Base-by-base conservation (phyloP, 2,888 invertebrate genomes). In the Melinopterus prodromus region DNA sequence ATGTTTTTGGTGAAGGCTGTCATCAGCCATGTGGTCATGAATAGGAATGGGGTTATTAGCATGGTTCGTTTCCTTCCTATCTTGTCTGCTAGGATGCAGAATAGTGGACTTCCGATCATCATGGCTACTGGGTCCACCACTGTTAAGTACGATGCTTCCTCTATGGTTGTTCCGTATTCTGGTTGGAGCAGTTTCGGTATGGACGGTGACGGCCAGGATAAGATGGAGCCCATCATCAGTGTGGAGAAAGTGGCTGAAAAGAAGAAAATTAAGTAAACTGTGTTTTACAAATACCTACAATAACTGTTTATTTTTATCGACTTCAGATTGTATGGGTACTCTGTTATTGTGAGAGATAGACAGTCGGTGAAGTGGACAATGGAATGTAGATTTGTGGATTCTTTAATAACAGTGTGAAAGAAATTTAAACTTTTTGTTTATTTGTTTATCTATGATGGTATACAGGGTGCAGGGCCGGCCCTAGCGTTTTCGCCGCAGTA, bases 101-200 rank as follows among this genome's bases (percentile, higher is more conserved):
- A 84, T 6, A 87, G 69, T 6, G 85, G 83, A 26, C 84, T 82
- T 1, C 84, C 79, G 6, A 86, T 70, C 2, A 86, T 79, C 70
- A 84, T 85, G 2, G 85, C 77, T 9, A 86, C 77, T 6, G 87
- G 85, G n/a, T 87, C 85, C 77, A 88, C 83, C 6, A 87, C 85
- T 4, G 85, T 86, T 70, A 87, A 85, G 79, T 87, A 87, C 0
- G 88, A 87, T 6, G 86, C 87, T 84, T 88, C 83, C 37, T 87
- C 86, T 78, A 86, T 84, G 0, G 86, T 85, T 35, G 87, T 85
- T 35, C 86, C 83, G 70, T 77, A 80, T 15, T 80, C 79, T 6
- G 79, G 35, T 70, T 76, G 16, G 16, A 82, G n/a, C 12, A 83
- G 77, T 38, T 78, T 78, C 9, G 83, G 83, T 16, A 82, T 82